Percentiles rank a stretch among this genome's conserved stretches.
phyloP scores from a whole-genome alignment of 2,797 vertebrate genomes.

The Limnodromus scolopaceus region DNA sequence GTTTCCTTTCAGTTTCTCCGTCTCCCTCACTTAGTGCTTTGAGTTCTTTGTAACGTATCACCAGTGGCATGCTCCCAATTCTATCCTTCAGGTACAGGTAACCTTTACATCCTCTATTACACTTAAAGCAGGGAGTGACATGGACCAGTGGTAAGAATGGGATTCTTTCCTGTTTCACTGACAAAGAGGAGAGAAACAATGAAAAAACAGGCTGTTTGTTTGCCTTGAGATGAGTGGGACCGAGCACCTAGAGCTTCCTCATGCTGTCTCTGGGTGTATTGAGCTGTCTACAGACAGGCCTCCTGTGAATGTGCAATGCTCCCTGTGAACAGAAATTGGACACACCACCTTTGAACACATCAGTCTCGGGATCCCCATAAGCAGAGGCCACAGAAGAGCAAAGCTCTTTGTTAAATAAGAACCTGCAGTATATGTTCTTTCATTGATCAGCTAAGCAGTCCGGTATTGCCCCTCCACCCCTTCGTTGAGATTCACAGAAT shows the following conservation, averaged over 20 bases:
- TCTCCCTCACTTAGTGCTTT: not conserved
- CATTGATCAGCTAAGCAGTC: not conserved
- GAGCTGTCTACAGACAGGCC: not conserved
- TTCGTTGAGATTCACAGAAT: not conserved
- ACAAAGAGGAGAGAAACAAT: not conserved
- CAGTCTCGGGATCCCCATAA: not conserved
- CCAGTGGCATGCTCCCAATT: not conserved
- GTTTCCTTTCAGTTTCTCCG: not conserved
- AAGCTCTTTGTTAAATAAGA: not conserved
- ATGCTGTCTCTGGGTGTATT: accelerated
- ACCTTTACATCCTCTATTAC: not conserved
- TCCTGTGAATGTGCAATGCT: not conserved
- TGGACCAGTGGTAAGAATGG: not conserved
- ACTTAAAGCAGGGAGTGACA: not conserved
- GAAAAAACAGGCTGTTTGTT: not conserved
- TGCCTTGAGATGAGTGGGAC: not conserved
- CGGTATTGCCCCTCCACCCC: not conserved
- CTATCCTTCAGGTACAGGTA: not conserved
- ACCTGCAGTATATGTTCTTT: not conserved
- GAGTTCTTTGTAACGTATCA: not conserved
- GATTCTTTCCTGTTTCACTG: not conserved
- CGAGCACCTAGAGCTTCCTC: not conserved
- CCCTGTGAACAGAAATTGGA: not conserved
- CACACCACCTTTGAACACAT: not conserved
- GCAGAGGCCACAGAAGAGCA: not conserved